Conservation (phyloP, 1,140 invertebrate genomes). For the Micrasema minimum region DNA sequence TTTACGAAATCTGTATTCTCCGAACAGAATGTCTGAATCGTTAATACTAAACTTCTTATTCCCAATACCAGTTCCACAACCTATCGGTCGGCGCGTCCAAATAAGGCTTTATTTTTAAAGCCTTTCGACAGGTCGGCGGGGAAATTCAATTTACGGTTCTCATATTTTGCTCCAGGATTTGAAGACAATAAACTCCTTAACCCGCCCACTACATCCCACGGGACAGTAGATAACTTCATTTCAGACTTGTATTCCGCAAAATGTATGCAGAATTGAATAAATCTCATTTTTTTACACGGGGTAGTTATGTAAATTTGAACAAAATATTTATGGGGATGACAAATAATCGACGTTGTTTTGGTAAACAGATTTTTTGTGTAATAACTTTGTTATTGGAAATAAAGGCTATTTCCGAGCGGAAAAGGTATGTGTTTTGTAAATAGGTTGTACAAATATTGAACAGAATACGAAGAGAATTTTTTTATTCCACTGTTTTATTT, state of each 20-base stretch:
- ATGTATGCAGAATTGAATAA: constrained; percentile 8
- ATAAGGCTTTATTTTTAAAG: constrained; percentile 8
- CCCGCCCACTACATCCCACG: constrained; percentile 13
- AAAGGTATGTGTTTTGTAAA: no score
- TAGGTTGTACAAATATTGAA: no score
- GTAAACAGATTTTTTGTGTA: no score
- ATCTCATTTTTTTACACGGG: not conserved
- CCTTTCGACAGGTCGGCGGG: constrained; percentile 9
- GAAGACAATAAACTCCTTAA: constrained; percentile 25
- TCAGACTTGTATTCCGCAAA: constrained; percentile 14
- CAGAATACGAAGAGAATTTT: no score
- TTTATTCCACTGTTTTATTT: no score
- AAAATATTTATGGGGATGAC: constrained; percentile 2
- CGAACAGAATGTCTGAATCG: constrained; percentile 1
- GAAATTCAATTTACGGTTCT: constrained; percentile 26
- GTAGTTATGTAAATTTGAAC: constrained; percentile 5
- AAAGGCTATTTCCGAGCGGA: no score
- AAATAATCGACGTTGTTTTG: constrained; percentile 1
- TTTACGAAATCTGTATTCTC: no score
- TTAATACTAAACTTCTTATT: not conserved
- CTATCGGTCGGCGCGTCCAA: not conserved
- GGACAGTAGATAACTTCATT: constrained; percentile 24
- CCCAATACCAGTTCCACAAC: not conserved
- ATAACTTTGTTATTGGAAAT: no score
- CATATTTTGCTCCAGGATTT: constrained; percentile 30